phyloP scores from a whole-genome alignment of 1,140 invertebrate genomes.

The Leptinotarsa lineolata region DNA sequence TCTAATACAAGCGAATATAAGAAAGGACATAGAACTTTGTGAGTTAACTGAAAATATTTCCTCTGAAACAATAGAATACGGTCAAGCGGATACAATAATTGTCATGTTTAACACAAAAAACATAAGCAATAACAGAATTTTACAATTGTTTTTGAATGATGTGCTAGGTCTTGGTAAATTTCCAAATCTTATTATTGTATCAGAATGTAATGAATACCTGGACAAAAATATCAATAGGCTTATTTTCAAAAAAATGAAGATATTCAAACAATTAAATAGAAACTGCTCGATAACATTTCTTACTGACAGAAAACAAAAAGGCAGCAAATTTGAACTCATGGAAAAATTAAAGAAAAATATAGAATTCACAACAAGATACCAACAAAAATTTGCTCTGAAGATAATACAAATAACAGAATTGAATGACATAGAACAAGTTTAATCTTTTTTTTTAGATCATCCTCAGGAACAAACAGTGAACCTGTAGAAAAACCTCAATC shows the following conservation, averaged over 20 bases:
- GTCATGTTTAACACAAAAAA: slow-evolving; percentile 16
- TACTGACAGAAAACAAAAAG: slow-evolving; percentile 17
- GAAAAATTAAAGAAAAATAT: slow-evolving; percentile 12
- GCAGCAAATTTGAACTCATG: slow-evolving; percentile 13
- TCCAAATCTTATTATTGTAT: slow-evolving; percentile 9
- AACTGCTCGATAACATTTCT: slow-evolving; percentile 14
- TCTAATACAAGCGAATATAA: slow-evolving; percentile 11
- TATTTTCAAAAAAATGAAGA: slow-evolving; percentile 7
- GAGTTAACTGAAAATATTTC: slow-evolving; percentile 16
- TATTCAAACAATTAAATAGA: slow-evolving; percentile 12
- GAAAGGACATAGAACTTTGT: slow-evolving; percentile 9
- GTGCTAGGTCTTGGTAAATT: slow-evolving; percentile 10
- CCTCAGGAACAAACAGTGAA: slow-evolving; percentile 17
- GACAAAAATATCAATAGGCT: slow-evolving; percentile 9
- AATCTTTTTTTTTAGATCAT: slow-evolving; percentile 11
- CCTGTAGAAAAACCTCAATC: slow-evolving; percentile 8
- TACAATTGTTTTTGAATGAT: slow-evolving; percentile 12
- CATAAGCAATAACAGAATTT: slow-evolving; percentile 13
- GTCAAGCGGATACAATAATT: not conserved
- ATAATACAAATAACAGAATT: slow-evolving; percentile 3
- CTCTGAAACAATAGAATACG: slow-evolving; percentile 13
- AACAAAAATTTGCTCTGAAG: slow-evolving; percentile 1
- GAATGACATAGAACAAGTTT: slow-evolving; percentile 5
- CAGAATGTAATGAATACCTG: slow-evolving; percentile 7
- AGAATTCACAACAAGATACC: not conserved